Conservation (phyloP, 64 coral and sea anemone genomes). For the Montipora capricornis region DNA sequence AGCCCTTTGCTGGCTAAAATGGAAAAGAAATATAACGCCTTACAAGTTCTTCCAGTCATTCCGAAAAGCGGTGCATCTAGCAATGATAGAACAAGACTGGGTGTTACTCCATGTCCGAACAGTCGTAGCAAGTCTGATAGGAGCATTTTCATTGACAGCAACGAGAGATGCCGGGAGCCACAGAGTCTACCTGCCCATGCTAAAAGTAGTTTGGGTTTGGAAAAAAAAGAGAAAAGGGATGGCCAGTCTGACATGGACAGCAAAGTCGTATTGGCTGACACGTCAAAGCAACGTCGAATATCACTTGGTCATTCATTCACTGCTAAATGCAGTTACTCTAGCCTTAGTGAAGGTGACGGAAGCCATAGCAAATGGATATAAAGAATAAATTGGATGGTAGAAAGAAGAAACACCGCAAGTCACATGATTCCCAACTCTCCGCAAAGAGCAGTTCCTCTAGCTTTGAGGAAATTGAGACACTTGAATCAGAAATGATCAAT, state of each 20-base stretch:
- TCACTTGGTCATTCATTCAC: background rate
- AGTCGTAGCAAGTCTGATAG: background rate
- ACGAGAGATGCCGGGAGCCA: constrained; percentile 3
- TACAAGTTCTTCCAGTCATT: background rate
- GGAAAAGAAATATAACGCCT: background rate
- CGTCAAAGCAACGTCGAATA: background rate
- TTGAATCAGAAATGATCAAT: background rate
- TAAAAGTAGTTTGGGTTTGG: background rate
- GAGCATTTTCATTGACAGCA: background rate
- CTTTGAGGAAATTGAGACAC: background rate
- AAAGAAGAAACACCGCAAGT: constrained; percentile 30
- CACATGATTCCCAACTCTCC: background rate
- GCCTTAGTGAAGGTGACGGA: background rate
- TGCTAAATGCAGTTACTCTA: background rate
- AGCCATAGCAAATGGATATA: background rate
- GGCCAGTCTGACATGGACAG: background rate
- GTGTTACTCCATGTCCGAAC: background rate
- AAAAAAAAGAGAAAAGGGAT: background rate
- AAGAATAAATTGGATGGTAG: background rate
- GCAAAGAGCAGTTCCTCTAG: background rate
- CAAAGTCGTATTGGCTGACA: background rate
- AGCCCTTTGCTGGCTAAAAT: background rate
- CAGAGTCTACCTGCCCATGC: background rate
- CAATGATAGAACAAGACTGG: background rate
- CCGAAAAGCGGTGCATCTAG: background rate